Evolutionary conservation across 1,140 invertebrate genomes (phyloP), one percentile per base, ranked within the genome.

Genomic region (Luehdorfia chinensis): DNA sequence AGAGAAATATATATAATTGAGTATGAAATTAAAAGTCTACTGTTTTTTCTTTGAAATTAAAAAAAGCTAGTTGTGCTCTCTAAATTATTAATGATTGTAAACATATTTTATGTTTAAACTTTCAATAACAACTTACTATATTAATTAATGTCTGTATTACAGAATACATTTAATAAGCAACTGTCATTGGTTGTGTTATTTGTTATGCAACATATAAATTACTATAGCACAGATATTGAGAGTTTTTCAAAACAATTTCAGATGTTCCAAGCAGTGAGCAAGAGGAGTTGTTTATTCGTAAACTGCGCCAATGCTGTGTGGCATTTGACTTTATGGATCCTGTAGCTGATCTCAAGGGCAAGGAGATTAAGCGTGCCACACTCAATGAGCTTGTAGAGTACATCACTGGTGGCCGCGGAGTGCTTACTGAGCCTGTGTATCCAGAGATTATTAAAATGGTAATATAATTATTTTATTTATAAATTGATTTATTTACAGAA

Each of bases 291-390:
- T 99, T 99, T 84, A 97, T 99, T 67, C 93, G 96, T 66, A 99
- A 99, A 87, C 89, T 99, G 55, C 93, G 96, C 65, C 98, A 99
- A 90, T 99, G 98, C 87, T 98, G 97, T 88, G 95, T 99, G 70
- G 94, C 97, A 65, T 99, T 99, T 89, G 98, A 99, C 88, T 99
- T 99, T 88, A 96, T 98, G 92, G 98, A 99, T 90, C 97, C 98
- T 32, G 94, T 99, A 47, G 94, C 95, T 77, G 97, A 99, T 88
- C 89, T 99, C 59, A 99, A 99, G 89, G 97, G 96, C 69, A 99
- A 99, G 87, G 98, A 99, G 89, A 96, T 99, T 57, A 99, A 99
- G 88, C 92, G 98, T 73, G 94, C 93, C 62, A 95, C 97, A 56
- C 92, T 99, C 48, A 98, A 98, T 89, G 98, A 99, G 88, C 91